Percentiles rank a stretch among this genome's conserved stretches.
These are phyloP conservation scores for Hypotaenidia okinawae DNA, from an alignment of 2,797 vertebrate species.

Conservation along the genomic window DNA sequence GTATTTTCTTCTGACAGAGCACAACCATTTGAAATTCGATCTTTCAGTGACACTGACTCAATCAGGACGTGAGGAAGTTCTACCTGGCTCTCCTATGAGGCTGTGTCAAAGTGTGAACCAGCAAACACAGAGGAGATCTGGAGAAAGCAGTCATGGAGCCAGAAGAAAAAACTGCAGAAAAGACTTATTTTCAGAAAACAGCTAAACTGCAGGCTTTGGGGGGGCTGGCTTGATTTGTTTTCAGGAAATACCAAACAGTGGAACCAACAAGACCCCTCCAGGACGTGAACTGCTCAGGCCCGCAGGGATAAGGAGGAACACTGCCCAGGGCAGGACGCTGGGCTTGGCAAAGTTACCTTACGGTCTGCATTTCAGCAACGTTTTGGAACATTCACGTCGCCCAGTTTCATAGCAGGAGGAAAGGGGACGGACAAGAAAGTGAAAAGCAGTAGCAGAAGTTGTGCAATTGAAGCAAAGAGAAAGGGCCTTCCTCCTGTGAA, in stretches of 20 bases:
- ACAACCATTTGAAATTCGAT: not conserved
- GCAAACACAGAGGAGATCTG: not conserved
- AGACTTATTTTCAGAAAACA: not conserved
- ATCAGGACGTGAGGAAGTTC: not conserved
- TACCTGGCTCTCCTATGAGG: not conserved
- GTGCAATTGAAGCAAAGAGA: conserved; percentile 40
- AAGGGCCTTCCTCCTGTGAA: not conserved
- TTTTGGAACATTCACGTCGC: not conserved
- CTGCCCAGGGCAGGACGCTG: not conserved
- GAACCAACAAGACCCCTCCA: not conserved
- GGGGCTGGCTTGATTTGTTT: not conserved
- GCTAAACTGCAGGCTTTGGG: not conserved
- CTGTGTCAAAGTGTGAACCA: not conserved
- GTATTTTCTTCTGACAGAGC: not conserved
- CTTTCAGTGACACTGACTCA: not conserved
- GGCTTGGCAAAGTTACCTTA: not conserved
- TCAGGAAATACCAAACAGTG: not conserved
- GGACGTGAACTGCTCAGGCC: not conserved
- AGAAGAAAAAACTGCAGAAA: not conserved
- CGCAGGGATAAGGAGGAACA: not conserved
- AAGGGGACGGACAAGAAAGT: conserved; percentile 1
- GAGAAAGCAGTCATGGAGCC: not conserved
- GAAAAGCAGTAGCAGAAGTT: conserved; percentile 32
- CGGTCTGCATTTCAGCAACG: not conserved
- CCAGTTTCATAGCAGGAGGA: conserved; percentile 23